These are phyloP conservation scores for Mugil cephalus DNA, from an alignment of 2,113 vertebrate species.

Conservation along the genomic window DNA sequence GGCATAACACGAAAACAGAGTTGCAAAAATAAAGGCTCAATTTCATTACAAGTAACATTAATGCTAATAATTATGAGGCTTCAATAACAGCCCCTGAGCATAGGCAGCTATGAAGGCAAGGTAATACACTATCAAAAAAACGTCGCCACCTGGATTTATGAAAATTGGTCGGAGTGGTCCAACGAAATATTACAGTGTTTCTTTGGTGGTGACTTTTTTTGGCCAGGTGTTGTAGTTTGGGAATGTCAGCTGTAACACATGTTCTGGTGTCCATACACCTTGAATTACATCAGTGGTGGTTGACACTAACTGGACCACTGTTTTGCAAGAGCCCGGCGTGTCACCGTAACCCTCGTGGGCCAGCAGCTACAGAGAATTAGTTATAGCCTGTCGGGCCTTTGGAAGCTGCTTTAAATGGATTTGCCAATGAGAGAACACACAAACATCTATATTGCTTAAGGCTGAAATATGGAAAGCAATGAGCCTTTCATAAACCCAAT, in stretches of 20 bases:
- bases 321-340: constrained; percentile 1
- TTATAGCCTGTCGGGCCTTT: constrained; percentile 46
- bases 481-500: constrained; percentile 67
- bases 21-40: not conserved
- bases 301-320: not conserved
- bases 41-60: no score
- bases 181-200: no score
- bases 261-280: not conserved
- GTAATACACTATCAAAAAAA: no score
- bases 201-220: no score
- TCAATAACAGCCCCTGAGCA: no score
- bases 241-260: not conserved
- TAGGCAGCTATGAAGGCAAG: not conserved
- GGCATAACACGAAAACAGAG: no score
- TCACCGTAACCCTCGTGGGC: constrained; percentile 1
- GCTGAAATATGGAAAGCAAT: constrained; percentile 69
- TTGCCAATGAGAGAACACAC: constrained; percentile 60
- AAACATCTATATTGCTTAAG: constrained; percentile 63
- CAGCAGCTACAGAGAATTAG: constrained; percentile 23
- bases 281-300: not conserved
- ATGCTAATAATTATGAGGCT: no score
- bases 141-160: no score
- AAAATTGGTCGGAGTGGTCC: no score
- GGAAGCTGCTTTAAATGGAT: constrained; percentile 59
- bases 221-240: no score